Evolutionary conservation across 2,797 vertebrate genomes (phyloP).

Genomic region (Helicolenus hilgendorfi): DNA sequence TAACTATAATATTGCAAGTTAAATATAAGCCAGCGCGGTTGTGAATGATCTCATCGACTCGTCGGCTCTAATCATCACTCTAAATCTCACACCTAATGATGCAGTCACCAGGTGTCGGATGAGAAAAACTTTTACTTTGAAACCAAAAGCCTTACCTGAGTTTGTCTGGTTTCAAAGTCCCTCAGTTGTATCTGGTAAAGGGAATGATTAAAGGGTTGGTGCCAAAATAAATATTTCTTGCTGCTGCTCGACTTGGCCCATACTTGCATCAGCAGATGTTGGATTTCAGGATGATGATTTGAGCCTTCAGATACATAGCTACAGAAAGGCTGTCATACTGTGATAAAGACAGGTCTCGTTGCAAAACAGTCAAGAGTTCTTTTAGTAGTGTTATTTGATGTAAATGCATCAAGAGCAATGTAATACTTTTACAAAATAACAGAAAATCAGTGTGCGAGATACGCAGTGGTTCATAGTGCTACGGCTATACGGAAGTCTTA

Average conservation of each 20-base stretch:
- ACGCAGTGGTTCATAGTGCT: not conserved
- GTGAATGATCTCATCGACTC: not conserved
- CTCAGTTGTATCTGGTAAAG: constrained; percentile 58
- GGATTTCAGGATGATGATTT: constrained; percentile 54
- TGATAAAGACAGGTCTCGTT: constrained; percentile 5
- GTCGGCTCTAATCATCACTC: not conserved
- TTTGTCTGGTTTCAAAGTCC: constrained; percentile 58
- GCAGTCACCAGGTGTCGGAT: constrained; percentile 20
- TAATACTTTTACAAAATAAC: not conserved
- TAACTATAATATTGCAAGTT: not conserved
- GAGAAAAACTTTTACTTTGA: constrained; percentile 39
- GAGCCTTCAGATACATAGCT: constrained; percentile 32
- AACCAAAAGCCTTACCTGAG: constrained; percentile 43
- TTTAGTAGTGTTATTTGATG: not conserved
- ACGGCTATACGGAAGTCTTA: not conserved
- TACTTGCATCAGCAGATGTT: constrained; percentile 70
- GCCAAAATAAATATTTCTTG: constrained; percentile 74
- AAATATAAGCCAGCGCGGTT: not conserved
- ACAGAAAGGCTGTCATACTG: not conserved
- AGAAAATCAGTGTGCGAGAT: not conserved
- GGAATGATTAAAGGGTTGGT: constrained; percentile 65
- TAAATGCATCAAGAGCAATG: not conserved
- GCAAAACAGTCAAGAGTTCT: not conserved
- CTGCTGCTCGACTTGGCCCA: constrained; percentile 68
- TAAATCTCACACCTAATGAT: constrained; percentile 20